Evolutionary conservation across 1,140 invertebrate species (phyloP).

Genomic region (Rhopalosiphum maidis): DNA sequence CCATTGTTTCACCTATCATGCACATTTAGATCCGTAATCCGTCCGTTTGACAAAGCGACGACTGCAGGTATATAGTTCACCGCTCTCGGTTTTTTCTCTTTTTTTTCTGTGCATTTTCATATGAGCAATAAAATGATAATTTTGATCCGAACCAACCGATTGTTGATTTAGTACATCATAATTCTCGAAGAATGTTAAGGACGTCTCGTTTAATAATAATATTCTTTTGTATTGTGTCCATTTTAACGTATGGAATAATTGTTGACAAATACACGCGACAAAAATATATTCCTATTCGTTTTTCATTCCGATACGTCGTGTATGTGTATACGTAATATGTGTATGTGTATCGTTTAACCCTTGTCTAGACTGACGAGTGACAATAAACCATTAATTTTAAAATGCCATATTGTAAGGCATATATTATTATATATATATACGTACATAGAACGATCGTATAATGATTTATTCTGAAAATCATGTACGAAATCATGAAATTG

Average conservation of each 20-base stretch:
- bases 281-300: background rate
- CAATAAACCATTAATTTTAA: background rate
- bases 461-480: background rate
- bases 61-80: background rate
- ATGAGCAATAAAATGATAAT: conserved; percentile 28
- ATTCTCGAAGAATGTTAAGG: conserved; percentile 41
- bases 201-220: conserved; percentile 26
- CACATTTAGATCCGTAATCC: background rate
- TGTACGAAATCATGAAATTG: background rate
- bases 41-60: background rate
- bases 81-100: background rate
- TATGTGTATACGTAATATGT: background rate
- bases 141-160: background rate
- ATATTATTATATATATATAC: background rate
- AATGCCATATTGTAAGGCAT: background rate
- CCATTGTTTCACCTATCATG: conserved; percentile 1
- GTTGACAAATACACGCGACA: conserved; percentile 6
- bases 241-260: background rate
- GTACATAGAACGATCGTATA: background rate
- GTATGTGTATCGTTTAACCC: background rate
- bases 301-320: background rate
- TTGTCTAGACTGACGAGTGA: background rate
- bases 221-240: conserved; percentile 10
- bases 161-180: conserved; percentile 38
- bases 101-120: background rate